Conservation (phyloP, 23 tunicate species). For the Botrylloides violaceus region DNA sequence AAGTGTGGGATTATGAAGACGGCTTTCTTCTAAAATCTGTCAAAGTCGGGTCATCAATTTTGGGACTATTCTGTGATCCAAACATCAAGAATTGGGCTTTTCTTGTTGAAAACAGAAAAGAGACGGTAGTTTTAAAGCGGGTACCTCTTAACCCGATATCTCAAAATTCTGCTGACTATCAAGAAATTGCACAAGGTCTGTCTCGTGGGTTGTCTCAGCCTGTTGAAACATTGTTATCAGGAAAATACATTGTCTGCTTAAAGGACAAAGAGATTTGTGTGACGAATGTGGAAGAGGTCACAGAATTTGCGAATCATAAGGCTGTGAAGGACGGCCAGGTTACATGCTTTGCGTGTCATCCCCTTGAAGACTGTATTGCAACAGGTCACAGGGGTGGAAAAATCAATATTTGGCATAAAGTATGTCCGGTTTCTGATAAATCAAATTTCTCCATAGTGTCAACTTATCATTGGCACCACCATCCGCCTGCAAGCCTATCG, state of each 20-base stretch:
- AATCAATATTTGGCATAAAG: slow-evolving; percentile 44
- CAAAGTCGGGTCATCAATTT: slow-evolving; percentile 16
- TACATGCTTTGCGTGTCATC: slow-evolving; percentile 67
- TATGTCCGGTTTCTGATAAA: neutral
- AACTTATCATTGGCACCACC: slow-evolving; percentile 73
- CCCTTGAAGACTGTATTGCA: slow-evolving; percentile 30
- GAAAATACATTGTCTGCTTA: neutral
- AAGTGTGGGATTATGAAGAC: slow-evolving; percentile 81
- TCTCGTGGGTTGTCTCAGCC: neutral
- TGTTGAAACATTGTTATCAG: slow-evolving; percentile 5
- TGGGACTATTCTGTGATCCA: slow-evolving; percentile 21
- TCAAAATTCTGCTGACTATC: neutral
- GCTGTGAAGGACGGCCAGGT: slow-evolving; percentile 21
- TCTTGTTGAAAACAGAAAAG: slow-evolving; percentile 20
- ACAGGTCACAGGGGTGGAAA: slow-evolving; percentile 67
- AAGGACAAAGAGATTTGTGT: neutral
- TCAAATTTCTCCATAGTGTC: neutral
- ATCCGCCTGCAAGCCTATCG: slow-evolving; percentile 22
- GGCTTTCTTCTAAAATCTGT: slow-evolving; percentile 39
- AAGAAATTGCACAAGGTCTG: neutral
- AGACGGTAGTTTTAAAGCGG: neutral
- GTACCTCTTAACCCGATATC: neutral
- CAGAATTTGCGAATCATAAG: neutral
- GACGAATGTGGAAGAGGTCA: neutral
- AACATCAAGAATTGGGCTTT: slow-evolving; percentile 5